phyloP scores from a whole-genome alignment of 53 echinoderm and acorn worm species.

The Apostichopus leukothele region DNA sequence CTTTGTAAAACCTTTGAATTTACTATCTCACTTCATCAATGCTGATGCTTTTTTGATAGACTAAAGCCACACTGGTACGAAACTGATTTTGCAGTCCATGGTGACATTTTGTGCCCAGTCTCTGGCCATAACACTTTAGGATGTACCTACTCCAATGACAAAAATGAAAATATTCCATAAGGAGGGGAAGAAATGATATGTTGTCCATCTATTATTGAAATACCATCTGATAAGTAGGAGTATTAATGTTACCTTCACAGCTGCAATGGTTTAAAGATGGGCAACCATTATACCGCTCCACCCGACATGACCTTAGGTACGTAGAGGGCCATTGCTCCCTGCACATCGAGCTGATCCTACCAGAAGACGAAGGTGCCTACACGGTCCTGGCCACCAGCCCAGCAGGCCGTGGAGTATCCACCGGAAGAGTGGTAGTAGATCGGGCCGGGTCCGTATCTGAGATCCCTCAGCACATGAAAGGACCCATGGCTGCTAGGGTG shows the following conservation, averaged over 20 bases:
- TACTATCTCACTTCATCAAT: no score
- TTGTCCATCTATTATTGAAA: no score
- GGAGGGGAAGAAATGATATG: no score
- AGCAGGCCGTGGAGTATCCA: constrained; percentile 76
- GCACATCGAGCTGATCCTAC: constrained; percentile 73
- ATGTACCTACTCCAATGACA: no score
- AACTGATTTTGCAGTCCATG: no score
- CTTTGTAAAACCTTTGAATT: no score
- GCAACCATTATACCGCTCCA: constrained; percentile 72
- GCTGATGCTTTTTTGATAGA: no score
- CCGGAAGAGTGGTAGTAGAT: constrained; percentile 76
- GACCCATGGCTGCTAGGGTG: constrained; percentile 84
- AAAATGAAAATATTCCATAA: no score
- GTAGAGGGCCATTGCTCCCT: constrained; percentile 96
- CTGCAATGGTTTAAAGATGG: constrained; percentile 98
- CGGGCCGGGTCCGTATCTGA: constrained; percentile 58
- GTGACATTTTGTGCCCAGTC: no score
- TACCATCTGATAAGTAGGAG: no score
- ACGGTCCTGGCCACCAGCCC: constrained; percentile 88
- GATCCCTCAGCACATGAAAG: constrained; percentile 90
- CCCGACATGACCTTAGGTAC: constrained; percentile 74
- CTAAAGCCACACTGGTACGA: no score
- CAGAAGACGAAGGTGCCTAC: constrained; percentile 88
- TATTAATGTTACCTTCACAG: constrained; percentile 44
- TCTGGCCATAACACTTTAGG: no score